These are phyloP conservation scores for Phymorhynchus buccinoides DNA, from an alignment of 1,140 invertebrate genomes.

Conservation along the genomic window DNA sequence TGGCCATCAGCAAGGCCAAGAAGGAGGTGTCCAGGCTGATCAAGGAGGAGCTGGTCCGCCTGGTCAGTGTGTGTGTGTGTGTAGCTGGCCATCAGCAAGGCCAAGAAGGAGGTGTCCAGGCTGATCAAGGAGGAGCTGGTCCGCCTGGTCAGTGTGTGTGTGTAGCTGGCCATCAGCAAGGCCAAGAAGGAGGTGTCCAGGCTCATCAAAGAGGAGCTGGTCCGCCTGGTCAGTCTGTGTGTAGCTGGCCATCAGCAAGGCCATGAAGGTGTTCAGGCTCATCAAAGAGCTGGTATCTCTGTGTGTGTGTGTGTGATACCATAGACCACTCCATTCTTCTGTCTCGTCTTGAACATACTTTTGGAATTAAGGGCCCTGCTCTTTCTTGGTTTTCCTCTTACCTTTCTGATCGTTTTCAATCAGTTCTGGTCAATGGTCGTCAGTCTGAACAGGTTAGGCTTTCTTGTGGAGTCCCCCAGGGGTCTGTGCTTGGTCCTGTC, in stretches of 20 bases:
- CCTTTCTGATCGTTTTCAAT: too few species aligned
- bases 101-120: constrained; percentile 97
- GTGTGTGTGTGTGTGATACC: too few species aligned
- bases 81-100: constrained; percentile 94
- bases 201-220: constrained; percentile 96
- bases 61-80: constrained; percentile 76
- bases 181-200: constrained; percentile 98
- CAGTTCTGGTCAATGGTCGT: too few species aligned
- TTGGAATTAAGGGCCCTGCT: too few species aligned
- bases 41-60: constrained; percentile 95
- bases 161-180: constrained; percentile 92
- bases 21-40: constrained; percentile 98
- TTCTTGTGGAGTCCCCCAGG: too few species aligned
- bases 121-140: constrained; percentile 98
- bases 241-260: constrained; percentile 94
- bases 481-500: too few species aligned
- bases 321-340: too few species aligned
- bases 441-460: too few species aligned
- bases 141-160: constrained; percentile 81
- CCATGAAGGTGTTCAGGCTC: constrained; percentile 96
- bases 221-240: constrained; percentile 83
- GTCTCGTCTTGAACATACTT: too few species aligned
- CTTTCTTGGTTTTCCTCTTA: too few species aligned
- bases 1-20: constrained; percentile 97
- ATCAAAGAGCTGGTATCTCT: constrained; percentile 91